Evolutionary conservation across 2,888 invertebrate species (phyloP), one percentile per base, ranked within the genome.

Genomic region (Xestia rhomboidea): DNA sequence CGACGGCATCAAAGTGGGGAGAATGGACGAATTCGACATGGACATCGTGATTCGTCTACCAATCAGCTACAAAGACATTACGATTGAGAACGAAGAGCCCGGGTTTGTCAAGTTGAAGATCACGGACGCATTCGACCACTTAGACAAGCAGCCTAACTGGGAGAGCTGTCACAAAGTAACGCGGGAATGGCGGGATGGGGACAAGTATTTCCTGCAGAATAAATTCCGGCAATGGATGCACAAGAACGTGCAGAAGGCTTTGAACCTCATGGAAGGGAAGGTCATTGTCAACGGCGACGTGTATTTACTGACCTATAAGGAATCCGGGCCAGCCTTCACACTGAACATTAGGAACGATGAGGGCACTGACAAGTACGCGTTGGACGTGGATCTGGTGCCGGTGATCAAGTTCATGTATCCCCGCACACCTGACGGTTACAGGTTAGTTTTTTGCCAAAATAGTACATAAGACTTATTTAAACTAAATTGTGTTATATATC

Each of bases 11-110:
- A 97, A 97, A 91, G 96, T 97, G 0, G 95, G 97, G 5, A 95
- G 96, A 76, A 97, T 97, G 30, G 97, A 97, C 81, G 97, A 97
- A 87, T 97, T 97, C 85, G 97, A 97, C 88, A 94, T 97, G 90
- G 97, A 97, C 91, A 93, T 97, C 10, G 94, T 97, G 6, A 95
- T 97, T 67, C 93, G 95, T 1, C 89, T 97, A 27, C 97, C 97
- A 0, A 92, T 97, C 46, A 92, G 92, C 87, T 94, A 95, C 78
- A 92, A 93, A 11, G 92, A 95, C 78, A 95, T 97, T 64, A 92
- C 92, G 21, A 89, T 96, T 24, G 94, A 95, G 73, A 92, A 93
- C 60, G 94, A 96, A 46, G 88, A 90, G 64, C 96, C 97, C 0
- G 97, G 97, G 30, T 97, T 95, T 85, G 95, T 97, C 1, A 93